Evolutionary conservation across 2,888 invertebrate species (phyloP), one percentile per base, ranked within the genome.

Genomic region (Callimorpha dominula): DNA sequence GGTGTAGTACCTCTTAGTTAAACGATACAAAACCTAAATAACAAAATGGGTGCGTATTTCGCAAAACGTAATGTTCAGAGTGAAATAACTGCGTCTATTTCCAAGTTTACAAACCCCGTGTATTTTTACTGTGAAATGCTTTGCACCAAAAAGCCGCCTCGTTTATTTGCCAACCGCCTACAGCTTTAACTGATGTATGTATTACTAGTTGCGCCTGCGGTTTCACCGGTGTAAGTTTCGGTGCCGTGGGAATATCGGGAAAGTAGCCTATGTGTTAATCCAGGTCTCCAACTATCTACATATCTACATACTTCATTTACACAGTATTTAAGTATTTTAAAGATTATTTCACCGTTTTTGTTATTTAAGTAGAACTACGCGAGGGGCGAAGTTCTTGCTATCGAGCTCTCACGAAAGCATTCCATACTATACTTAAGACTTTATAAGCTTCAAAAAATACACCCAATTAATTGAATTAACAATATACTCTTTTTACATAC

Each of bases 71-170:
- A 60, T 14, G 15, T 57, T 31, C 14, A 20, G 11, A 43, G 57
- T 57, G 9, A 46, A 68, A 46, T 46, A 15, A 43, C 5, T 7
- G 4, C 57, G 4, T 57, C 43, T 46, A 17, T 46, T 46, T 68
- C 60, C 46, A 60, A 68, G 68, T 68, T 60, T 15, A 68, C 60
- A 68, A 57, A 68, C 17, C 15, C 20, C 20, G 4, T 54, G 60
- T 62, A 40, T 69, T 63, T 68, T 50, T n/a, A 50, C 40, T 50
- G 65, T 50, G 20, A 62, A 40, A 15, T n/a, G 50, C 62, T 49
- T 46, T 50, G 65, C 70, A 15, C 43, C n/a, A 43, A 31, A 62
- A 60, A 40, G 15, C 40, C 54, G 64, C 20, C 57, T 65, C 42
- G 69, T 63, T 62, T 31, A 49, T 69, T 57, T 42, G 42, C 20